phyloP scores from a whole-genome alignment of 2,113 vertebrate species.

The Panthera uncia region DNA sequence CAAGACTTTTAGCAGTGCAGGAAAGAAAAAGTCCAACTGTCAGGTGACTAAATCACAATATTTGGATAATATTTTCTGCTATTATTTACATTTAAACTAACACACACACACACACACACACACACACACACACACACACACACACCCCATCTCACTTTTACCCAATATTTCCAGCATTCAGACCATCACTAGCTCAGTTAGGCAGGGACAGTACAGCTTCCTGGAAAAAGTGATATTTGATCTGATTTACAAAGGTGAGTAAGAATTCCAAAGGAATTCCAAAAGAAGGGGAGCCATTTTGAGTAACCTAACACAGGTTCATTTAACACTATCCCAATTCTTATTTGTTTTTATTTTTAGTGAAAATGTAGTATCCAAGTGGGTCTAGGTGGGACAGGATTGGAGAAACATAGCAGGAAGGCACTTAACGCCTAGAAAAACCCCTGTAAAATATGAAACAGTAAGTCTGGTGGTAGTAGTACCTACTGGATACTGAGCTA shows the following conservation, averaged over 20 bases:
- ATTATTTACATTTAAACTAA: not conserved
- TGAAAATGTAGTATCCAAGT: not conserved
- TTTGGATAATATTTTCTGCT: not conserved
- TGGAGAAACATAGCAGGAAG: not conserved
- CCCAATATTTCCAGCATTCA: not conserved
- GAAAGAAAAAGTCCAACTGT: conserved; percentile 20
- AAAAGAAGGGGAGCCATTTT: not conserved
- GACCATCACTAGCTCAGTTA: not conserved
- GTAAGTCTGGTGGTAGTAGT: not conserved
- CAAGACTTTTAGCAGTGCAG: not conserved
- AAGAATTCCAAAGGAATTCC: not conserved
- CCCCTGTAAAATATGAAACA: not conserved
- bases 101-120: not conserved
- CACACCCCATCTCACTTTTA: not conserved
- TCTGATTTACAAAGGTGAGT: not conserved
- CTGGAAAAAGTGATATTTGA: not conserved
- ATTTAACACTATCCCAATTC: not conserved
- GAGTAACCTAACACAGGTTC: not conserved
- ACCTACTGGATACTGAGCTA: not conserved
- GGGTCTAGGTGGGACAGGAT: not conserved
- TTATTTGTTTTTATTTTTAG: not conserved
- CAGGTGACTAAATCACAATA: not conserved
- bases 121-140: not conserved
- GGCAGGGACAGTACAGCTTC: not conserved
- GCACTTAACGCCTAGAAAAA: not conserved